phyloP scores from a whole-genome alignment of 2,797 vertebrate species.

The Platyrinchus mystaceus region DNA sequence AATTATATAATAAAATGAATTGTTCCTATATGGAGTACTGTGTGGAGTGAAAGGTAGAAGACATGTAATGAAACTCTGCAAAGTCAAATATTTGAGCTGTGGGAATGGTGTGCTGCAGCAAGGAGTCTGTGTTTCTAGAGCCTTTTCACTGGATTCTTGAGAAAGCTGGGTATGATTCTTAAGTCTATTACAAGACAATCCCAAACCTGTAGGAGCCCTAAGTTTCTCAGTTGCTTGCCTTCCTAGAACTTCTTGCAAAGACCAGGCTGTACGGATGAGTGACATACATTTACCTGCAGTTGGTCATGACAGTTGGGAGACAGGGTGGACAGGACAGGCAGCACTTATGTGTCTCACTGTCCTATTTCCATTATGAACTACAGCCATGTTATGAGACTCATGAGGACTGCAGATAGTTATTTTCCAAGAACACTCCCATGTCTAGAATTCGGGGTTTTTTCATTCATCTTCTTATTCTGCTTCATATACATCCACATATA shows the following conservation, averaged over 20 bases:
- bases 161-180: neutral
- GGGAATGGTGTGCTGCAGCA: neutral
- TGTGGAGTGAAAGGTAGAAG: neutral
- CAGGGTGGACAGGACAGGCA: neutral
- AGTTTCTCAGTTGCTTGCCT: neutral
- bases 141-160: neutral
- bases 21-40: neutral
- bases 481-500: neutral
- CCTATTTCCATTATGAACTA: neutral
- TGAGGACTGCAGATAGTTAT: neutral
- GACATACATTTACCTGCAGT: fast-evolving
- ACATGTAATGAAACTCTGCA: neutral
- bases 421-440: neutral
- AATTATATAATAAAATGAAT: neutral
- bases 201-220: neutral
- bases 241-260: neutral
- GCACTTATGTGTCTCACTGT: fast-evolving
- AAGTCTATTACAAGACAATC: neutral
- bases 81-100: neutral
- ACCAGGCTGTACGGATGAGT: neutral
- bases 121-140: neutral
- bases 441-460: neutral
- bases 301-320: neutral
- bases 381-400: fast-evolving
- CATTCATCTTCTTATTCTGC: neutral